Conservation (phyloP, 2,888 invertebrate species). For the Tenthredo scrophulariae region DNA sequence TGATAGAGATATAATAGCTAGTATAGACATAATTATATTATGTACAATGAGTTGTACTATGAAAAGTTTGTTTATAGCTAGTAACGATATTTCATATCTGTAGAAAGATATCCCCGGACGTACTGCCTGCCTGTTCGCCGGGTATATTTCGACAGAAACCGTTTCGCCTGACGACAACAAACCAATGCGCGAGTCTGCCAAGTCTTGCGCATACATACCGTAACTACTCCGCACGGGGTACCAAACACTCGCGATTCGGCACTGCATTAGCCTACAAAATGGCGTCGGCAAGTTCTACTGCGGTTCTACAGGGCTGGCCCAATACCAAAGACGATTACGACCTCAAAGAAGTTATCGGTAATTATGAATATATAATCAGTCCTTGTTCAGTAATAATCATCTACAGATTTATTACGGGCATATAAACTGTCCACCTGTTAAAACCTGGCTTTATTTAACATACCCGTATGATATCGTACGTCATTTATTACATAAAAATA, state of each 20-base stretch:
- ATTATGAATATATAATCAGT: slow-evolving; percentile 73
- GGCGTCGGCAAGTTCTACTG: slow-evolving; percentile 80
- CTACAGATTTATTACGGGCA: neutral
- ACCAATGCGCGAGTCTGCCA: slow-evolving; percentile 71
- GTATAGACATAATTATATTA: neutral
- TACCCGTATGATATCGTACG: slow-evolving; percentile 41
- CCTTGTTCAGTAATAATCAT: neutral
- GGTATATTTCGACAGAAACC: slow-evolving; percentile 83
- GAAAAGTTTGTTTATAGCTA: neutral
- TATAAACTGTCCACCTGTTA: neutral
- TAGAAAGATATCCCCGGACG: slow-evolving; percentile 83
- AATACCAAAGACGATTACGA: slow-evolving; percentile 96
- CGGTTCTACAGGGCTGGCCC: slow-evolving; percentile 85
- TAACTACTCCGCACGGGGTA: slow-evolving; percentile 48
- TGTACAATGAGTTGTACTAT: slow-evolving; percentile 8
- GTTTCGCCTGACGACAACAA: slow-evolving; percentile 74
- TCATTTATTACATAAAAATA: slow-evolving; percentile 62
- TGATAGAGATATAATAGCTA: neutral
- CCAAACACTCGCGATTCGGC: slow-evolving; percentile 79
- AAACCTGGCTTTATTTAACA: neutral
- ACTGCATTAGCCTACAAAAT: slow-evolving; percentile 83
- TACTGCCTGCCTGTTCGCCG: slow-evolving; percentile 82
- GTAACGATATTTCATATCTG: slow-evolving; percentile 34
- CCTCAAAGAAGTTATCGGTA: slow-evolving; percentile 95
- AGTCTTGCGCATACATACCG: slow-evolving; percentile 49